A percentile compares a stretch with the other conserved stretches of the same genome.
Evolutionary conservation across 2,888 invertebrate genomes (phyloP).

Genomic region (Penaeus monodon): DNA sequence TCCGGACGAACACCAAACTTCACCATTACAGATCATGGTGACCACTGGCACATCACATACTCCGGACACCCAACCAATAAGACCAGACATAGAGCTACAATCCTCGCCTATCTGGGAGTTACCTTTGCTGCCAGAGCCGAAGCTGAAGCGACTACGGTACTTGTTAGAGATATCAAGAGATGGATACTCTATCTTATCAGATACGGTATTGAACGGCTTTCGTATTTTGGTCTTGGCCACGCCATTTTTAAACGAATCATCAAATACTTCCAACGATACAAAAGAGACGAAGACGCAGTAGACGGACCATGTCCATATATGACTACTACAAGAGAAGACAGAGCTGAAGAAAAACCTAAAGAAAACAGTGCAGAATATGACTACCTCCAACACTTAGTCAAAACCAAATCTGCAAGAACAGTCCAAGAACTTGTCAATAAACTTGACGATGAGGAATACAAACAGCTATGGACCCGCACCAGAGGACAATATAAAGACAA

Average conservation of each 20-base stretch:
- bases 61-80: too few species aligned
- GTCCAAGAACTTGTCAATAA: too few species aligned
- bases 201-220: background rate
- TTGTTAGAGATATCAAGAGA: background rate
- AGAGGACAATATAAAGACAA: too few species aligned
- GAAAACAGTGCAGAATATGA: background rate
- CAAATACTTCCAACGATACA: background rate
- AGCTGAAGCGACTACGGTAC: background rate
- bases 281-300: too few species aligned
- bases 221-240: background rate
- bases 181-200: background rate
- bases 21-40: background rate
- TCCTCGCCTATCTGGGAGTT: background rate
- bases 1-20: background rate
- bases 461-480: too few species aligned
- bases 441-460: too few species aligned
- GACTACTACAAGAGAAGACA: background rate
- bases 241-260: background rate
- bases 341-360: too few species aligned
- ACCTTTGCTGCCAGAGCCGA: background rate
- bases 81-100: too few species aligned
- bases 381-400: background rate
- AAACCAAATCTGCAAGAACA: too few species aligned
- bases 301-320: background rate
- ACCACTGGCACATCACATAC: slow-evolving; percentile 10